Base-by-base conservation (phyloP, 2,888 invertebrate species). In the Amiota minor region DNA sequence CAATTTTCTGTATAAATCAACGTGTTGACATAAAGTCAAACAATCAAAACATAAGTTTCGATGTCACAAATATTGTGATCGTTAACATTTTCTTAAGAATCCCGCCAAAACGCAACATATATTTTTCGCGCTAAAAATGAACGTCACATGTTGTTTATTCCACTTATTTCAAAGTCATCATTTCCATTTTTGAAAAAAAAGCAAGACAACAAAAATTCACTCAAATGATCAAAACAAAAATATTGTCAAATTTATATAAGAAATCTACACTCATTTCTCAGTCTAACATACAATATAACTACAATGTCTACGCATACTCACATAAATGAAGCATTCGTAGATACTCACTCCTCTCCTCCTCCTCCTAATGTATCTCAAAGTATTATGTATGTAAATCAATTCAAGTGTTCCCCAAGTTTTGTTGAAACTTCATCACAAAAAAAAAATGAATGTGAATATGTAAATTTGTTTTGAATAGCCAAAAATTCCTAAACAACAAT, bases 351-450 rank as follows among this genome's bases (percentile, higher is more conserved):
- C 18, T 59, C 20, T 59, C 18, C 11, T 59, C 55, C 1, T 16
- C n/a, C n/a, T n/a, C n/a, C n/a, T n/a, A n/a, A 55, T 55, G 55
- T 18, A 23, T 56, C 16, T 56, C 16, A n/a, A n/a, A n/a, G 56
- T 55, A 16, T 1, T 20, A 16, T 4, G 23, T 20, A 49, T 68
- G 46, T 50, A 59, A 59, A 59, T 59, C 59, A 59, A 59, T 23
- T 9, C 67, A 53, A 68, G 67, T 23, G 53, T 50, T 46, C 67
- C 16, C 12, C 71, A 74, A 86, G 82, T 85, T 80, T 86, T 86
- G 83, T 77, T 77, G 76, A 83, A 77, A 80, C 72, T 73, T 72
- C 80, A 83, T 84, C 79, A 83, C 86, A 76, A 74, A 78, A 23
- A 23, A 23, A 23, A 23, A 23, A 23, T 3, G 1, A 35, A 4